Evolutionary conservation across 2,888 invertebrate species (phyloP), one percentile per base, ranked within the genome.

Genomic region (Ligdia adustata): DNA sequence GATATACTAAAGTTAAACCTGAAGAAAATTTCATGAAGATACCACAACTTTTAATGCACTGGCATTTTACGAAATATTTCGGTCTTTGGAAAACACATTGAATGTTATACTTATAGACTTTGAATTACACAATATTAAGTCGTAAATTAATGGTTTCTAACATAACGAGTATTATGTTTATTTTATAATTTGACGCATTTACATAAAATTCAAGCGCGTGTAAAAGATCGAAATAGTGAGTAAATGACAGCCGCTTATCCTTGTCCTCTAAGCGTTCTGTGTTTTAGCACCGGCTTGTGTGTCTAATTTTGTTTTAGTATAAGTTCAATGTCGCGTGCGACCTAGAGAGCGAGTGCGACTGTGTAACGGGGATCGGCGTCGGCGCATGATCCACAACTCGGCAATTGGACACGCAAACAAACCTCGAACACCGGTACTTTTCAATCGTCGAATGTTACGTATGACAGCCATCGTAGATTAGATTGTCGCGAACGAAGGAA

Each of bases 261-360:
- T 68, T 70, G 68, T 66, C 69, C 69, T 66, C 61, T 60, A 59
- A n/a, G 57, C 48, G 50, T 55, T 57, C 57, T 66, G 60, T 66
- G n/a, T n/a, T 70, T 64, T 71, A 70, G 75, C 34, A 14, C 28
- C 26, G 67, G 60, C 60, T 50, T 57, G 47, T 65, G n/a, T 18
- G 55, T 64, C 51, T 65, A 65, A 57, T 70, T 68, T 62, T 69
- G 71, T 69, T 72, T 75, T 69, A 60, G 71, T 66, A 56, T 76
- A 81, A 80, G 81, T 80, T 85, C 83, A 85, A 82, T 84, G 82
- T 77, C 82, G 59, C 41, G 39, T 38, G 39, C 40, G 74, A 66
- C 72, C 72, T 71, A 75, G 69, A 74, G 66, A 47, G 43, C 28
- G 52, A 55, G 48, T 52, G 47, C 44, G 35, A 38, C 55, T 52